phyloP scores from a whole-genome alignment of 2,888 invertebrate species.

The Ennomos quercinarius region DNA sequence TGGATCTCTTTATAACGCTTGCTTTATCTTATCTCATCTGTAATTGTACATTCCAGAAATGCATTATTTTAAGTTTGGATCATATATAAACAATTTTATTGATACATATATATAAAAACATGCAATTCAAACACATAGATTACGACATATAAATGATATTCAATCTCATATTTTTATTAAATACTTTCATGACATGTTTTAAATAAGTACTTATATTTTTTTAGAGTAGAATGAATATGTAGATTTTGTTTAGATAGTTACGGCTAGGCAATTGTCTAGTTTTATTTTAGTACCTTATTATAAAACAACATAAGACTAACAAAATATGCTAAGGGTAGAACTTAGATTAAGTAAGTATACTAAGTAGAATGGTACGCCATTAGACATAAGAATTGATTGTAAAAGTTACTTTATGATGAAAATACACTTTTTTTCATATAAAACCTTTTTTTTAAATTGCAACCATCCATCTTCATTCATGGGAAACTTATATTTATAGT shows the following conservation, averaged over 20 bases:
- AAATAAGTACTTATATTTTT: conserved; percentile 13
- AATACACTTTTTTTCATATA: conserved; percentile 62
- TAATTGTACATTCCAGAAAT: conserved; percentile 80
- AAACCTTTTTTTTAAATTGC: conserved; percentile 31
- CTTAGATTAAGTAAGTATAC: conserved; percentile 21
- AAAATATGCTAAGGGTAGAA: conserved; percentile 35
- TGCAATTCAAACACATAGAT: no score
- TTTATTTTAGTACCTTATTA: conserved; percentile 38
- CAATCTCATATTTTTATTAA: conserved; percentile 12
- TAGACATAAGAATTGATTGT: conserved; percentile 48
- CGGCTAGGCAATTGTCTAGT: conserved; percentile 30
- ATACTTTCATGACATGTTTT: conserved; percentile 13
- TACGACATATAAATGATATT: neutral
- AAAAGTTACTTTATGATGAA: conserved; percentile 54
- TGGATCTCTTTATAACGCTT: conserved; percentile 73
- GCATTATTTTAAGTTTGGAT: conserved; percentile 63
- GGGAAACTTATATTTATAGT: no score
- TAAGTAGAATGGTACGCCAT: conserved; percentile 32
- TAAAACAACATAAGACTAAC: conserved; percentile 54
- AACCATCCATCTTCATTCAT: no score
- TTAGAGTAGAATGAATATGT: conserved; percentile 14
- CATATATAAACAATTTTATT: conserved; percentile 5
- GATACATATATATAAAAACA: neutral
- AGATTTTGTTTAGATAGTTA: conserved; percentile 12
- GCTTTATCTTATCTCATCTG: conserved; percentile 68